Conservation (phyloP, 2,113 vertebrate genomes). For the Gobio gobio region DNA sequence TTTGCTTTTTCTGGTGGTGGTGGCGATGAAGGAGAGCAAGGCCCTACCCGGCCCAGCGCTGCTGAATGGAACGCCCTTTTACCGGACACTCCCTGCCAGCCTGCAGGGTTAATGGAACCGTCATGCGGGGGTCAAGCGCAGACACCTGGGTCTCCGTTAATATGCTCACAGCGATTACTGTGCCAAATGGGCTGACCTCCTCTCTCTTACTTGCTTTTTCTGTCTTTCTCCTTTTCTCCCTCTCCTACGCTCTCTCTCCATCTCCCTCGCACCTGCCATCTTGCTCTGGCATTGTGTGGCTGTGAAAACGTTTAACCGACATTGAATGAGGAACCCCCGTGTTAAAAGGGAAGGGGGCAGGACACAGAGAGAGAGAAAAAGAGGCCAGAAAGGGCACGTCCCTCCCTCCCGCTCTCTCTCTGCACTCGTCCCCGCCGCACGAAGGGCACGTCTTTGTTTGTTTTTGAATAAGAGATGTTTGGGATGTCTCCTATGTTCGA, state of each 20-base stretch:
- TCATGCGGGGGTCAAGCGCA: conserved; percentile 86
- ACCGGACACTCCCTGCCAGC: conserved; percentile 69
- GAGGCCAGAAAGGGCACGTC: conserved; percentile 75
- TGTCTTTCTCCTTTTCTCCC: conserved; percentile 71
- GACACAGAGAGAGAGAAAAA: conserved; percentile 74
- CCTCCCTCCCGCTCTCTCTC: conserved; percentile 72
- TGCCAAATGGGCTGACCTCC: conserved; percentile 97
- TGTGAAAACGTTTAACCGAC: conserved; percentile 98
- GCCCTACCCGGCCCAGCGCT: conserved; percentile 34
- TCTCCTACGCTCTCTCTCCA: conserved; percentile 77
- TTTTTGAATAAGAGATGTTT: conserved; percentile 71
- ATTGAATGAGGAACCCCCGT: conserved; percentile 85
- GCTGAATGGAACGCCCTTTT: conserved; percentile 78
- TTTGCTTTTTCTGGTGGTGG: conserved; percentile 69
- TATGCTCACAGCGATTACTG: conserved; percentile 93
- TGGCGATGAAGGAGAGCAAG: conserved; percentile 54
- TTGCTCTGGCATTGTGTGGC: conserved; percentile 79
- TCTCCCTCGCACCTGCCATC: conserved; percentile 88
- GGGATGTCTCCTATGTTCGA: conserved; percentile 65
- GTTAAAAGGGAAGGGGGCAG: conserved; percentile 68
- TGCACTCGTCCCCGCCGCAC: conserved; percentile 71
- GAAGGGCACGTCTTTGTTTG: conserved; percentile 75
- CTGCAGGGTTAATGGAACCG: conserved; percentile 74
- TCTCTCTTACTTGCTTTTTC: conserved; percentile 83
- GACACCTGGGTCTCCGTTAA: conserved; percentile 94